Evolutionary conservation across 2,113 vertebrate genomes (phyloP).

Genomic region (Rhinoderma darwinii): DNA sequence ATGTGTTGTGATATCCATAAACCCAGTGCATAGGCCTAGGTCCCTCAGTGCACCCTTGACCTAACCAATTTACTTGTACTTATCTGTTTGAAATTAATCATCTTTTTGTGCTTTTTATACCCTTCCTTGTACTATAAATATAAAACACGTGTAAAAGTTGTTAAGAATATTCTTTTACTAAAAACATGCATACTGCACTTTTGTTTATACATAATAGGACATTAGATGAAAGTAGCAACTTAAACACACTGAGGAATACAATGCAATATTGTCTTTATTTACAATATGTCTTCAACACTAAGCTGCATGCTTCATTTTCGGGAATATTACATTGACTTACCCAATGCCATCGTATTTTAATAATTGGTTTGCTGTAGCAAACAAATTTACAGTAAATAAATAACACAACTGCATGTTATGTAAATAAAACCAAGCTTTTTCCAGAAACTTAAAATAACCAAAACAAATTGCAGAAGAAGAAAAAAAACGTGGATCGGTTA

Average conservation of each 20-base stretch:
- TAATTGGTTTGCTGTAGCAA: slow-evolving; percentile 45
- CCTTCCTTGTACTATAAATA: not conserved
- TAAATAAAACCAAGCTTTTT: slow-evolving; percentile 31
- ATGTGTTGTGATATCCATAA: too few species aligned
- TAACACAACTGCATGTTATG: slow-evolving; percentile 40
- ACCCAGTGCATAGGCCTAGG: too few species aligned
- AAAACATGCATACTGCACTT: not conserved
- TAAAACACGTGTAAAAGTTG: not conserved
- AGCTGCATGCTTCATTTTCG: slow-evolving; percentile 1
- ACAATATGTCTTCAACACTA: not conserved
- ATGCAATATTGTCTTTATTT: slow-evolving; percentile 30
- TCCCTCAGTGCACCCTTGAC: not conserved
- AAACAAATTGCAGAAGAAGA: not conserved
- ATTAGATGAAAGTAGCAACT: slow-evolving; percentile 6
- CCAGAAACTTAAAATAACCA: slow-evolving; percentile 26
- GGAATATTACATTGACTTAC: slow-evolving; percentile 22
- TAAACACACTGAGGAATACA: not conserved
- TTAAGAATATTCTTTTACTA: not conserved
- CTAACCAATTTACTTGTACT: not conserved
- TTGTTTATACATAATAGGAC: slow-evolving; percentile 12
- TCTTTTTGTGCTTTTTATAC: not conserved
- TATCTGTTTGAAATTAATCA: not conserved
- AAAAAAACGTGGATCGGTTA: not conserved
- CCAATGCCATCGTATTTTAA: slow-evolving; percentile 10
- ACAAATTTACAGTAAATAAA: slow-evolving; percentile 54